Base-by-base conservation (phyloP, 2,113 vertebrate genomes). In the Meleagris gallopavo region DNA sequence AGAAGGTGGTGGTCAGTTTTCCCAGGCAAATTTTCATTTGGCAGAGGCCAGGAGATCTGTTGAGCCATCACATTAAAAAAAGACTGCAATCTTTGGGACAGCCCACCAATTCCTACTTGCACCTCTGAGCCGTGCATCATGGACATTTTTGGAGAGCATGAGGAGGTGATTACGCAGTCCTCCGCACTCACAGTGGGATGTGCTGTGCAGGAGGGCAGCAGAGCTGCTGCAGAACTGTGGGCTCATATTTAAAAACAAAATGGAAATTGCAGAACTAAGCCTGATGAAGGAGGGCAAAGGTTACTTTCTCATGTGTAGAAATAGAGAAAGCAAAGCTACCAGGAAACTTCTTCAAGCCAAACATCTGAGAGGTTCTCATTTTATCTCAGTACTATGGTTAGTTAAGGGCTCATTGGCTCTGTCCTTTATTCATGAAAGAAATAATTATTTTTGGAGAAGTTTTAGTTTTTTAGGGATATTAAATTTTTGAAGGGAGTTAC, bases 221-320 rank as follows among this genome's bases (percentile, higher is more conserved):
- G 13, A 38, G 61, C 27, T 55, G 34, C 45, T 0, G 1, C 38
- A 43, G 48, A 71, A 10, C 29, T 61, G 32, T 0, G 0, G 30
- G n/a, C 36, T 92, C 36, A 41, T 22, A 83, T 54, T 70, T 15
- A 43, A 62, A 86, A 69, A 25, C 25, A 45, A 69, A 46, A 32
- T 57, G 4, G 29, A 62, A 10, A 10, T 36, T 43, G 2, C 34
- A 91, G 65, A 40, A 80, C 2, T 15, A 62, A 45, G 64, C 46
- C 13, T n/a, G 38, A n/a, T 46, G 46, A 64, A 54, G 45, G 16
- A 93, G 5, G 9, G 20, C 24, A n/a, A 32, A 58, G 20, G 16
- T 14, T 22, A 52, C 7, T 7, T 57, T 82, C 81, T 15, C 8
- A 16, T 55, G 13, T n/a, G 22, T 40, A 64, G n/a, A 74, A 57